Conservation (phyloP, 1,140 invertebrate genomes). For the Pogonomyrmex barbatus region DNA sequence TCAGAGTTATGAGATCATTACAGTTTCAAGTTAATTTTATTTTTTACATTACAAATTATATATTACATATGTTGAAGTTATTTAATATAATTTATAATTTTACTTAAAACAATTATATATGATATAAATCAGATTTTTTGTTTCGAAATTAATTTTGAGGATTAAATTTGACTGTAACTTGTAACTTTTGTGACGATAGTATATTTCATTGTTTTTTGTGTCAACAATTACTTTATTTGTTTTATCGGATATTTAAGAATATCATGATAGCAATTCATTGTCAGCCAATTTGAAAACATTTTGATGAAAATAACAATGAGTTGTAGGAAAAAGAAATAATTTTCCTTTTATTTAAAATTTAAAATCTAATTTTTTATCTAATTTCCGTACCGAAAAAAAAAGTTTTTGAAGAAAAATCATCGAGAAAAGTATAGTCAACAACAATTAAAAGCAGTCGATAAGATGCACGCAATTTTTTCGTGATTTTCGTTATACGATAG, state of each 20-base stretch:
- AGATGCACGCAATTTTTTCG: neutral
- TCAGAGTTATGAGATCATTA: neutral
- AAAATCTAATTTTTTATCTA: neutral
- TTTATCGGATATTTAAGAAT: too few species aligned
- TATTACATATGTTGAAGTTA: neutral
- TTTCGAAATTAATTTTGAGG: too few species aligned
- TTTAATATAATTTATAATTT: neutral
- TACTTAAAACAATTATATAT: neutral
- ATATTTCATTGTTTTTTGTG: too few species aligned
- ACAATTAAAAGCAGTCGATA: slow-evolving; percentile 26
- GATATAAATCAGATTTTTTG: too few species aligned
- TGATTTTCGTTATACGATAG: slow-evolving; percentile 27
- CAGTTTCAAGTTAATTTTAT: neutral
- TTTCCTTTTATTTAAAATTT: neutral
- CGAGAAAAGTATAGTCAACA: neutral
- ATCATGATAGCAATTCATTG: too few species aligned
- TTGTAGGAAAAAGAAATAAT: neutral
- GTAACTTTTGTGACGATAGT: too few species aligned
- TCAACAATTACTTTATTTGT: too few species aligned
- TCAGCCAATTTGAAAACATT: neutral
- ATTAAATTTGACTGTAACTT: too few species aligned
- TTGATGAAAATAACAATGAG: neutral
- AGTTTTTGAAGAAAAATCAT: neutral
- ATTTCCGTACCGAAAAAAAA: neutral
- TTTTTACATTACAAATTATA: neutral